Base-by-base conservation (phyloP, 2,797 vertebrate genomes). In the Acrossocheilus wenchowensis region DNA sequence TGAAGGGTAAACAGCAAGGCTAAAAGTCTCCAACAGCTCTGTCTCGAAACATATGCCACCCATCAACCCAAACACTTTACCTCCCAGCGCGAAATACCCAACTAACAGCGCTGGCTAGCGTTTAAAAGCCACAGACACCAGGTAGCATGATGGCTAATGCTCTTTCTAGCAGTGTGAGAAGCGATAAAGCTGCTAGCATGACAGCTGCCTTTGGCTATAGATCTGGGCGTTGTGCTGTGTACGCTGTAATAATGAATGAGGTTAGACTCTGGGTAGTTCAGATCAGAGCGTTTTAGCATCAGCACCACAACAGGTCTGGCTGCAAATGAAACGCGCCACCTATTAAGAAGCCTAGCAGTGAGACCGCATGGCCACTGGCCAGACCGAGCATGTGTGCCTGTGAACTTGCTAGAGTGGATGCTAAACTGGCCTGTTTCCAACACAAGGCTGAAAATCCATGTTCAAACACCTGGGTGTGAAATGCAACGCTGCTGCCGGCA, bases 381-480 rank as follows among this genome's bases (percentile, higher is more conserved):
- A 85, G 77, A 60, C 26, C 6, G 19, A 60, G 50, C 50, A 60
- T 79, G 75, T 82, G 85, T 45, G 26, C 39, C 45, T 82, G 85
- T 82, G 69, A 80, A 81, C 23, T 30, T 30, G 64, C 45, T 57
- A 57, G 62, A 17, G 4, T 36, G 60, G 73, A 77, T 34, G 23
- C 43, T 64, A 36, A n/a, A 50, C 15, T 84, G 82, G 72, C 57
- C 3, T 39, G 30, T 52, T 50, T 66, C 73, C 82, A 84, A 50
- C 15, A 45, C 10, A 26, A 41, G 66, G 39, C 66, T 57, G 36
- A 7, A 72, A 79, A 85, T 68, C 64, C 66, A 30, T 85, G 83
- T 79, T 71, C 43, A 50, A 41, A 77, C 82, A 77, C 57, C 82
- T 66, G 73, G 72, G 57, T 80, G 64, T 85, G 83, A 79, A 79